Conservation (phyloP, 2,888 invertebrate genomes). For the Caenorhabditis auriculariae region DNA sequence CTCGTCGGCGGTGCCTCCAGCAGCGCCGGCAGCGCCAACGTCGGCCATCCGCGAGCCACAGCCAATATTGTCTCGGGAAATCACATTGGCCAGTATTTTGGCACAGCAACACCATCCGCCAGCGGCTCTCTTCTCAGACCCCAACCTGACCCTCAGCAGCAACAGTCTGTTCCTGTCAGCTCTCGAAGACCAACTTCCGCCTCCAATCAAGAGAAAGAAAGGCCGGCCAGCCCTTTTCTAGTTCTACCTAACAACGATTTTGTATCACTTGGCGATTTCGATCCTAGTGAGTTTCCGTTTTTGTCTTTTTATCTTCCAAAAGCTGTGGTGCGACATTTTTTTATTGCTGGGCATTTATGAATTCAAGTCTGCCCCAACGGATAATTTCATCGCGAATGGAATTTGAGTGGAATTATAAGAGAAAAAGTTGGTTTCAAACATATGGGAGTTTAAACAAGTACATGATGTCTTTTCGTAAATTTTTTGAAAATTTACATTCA, state of each 20-base stretch:
- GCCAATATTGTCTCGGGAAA: slow-evolving; percentile 45
- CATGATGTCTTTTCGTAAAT: too few species aligned
- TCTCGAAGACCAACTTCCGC: background rate
- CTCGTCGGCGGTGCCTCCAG: slow-evolving; percentile 1
- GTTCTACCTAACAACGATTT: slow-evolving; percentile 36
- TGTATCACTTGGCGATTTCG: slow-evolving; percentile 40
- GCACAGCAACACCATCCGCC: slow-evolving; percentile 20
- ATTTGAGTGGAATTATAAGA: too few species aligned
- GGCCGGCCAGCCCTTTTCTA: slow-evolving; percentile 38
- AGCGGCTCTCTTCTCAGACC: slow-evolving; percentile 1
- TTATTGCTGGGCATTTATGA: too few species aligned
- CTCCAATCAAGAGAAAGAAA: slow-evolving; percentile 24
- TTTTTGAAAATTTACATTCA: background rate
- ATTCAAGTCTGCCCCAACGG: too few species aligned
- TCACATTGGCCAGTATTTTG: slow-evolving; percentile 33
- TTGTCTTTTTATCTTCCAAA: too few species aligned
- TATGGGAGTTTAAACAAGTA: too few species aligned
- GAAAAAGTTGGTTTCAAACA: too few species aligned
- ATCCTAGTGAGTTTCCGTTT: slow-evolving; percentile 36
- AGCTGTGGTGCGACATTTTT: too few species aligned
- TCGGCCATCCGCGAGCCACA: slow-evolving; percentile 26
- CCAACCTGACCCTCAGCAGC: slow-evolving; percentile 3
- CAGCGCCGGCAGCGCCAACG: background rate
- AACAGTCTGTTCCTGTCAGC: background rate
- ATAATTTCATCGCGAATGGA: too few species aligned